Conservation (phyloP, 2,888 invertebrate genomes). For the Rhingia campestris region DNA sequence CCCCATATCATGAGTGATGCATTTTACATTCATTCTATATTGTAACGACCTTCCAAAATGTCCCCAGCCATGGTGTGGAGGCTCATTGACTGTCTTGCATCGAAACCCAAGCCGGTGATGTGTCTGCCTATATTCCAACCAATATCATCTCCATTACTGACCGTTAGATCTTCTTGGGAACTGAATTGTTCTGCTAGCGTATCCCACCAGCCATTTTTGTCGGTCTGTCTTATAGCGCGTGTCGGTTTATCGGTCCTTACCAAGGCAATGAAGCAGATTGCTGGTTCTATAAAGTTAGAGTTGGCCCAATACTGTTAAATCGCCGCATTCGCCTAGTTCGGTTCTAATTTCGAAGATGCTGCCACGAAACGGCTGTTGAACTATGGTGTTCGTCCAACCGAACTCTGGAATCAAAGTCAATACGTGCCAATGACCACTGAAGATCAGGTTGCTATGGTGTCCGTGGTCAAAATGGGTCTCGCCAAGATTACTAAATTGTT, state of each 20-base stretch:
- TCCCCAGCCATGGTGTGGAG: constrained; percentile 95
- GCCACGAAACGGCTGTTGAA: constrained; percentile 99
- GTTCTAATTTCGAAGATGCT: constrained; percentile 99
- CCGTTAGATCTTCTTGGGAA: constrained; percentile 99
- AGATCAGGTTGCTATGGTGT: constrained; percentile 99
- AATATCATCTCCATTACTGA: constrained; percentile 99
- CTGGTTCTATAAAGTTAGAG: constrained; percentile 99
- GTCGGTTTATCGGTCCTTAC: constrained; percentile 99
- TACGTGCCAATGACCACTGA: constrained; percentile 99
- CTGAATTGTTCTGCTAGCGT: constrained; percentile 99
- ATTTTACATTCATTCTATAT: constrained; percentile 99
- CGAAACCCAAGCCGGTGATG: constrained; percentile 99
- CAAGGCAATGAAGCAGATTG: constrained; percentile 99
- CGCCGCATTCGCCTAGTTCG: constrained; percentile 99
- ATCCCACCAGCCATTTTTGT: constrained; percentile 99
- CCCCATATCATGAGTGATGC: too few relatives aligned
- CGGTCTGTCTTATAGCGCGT: constrained; percentile 98
- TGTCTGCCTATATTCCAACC: constrained; percentile 99
- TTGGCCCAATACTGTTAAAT: constrained; percentile 99
- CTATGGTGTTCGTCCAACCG: constrained; percentile 98
- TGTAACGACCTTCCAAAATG: constrained; percentile 99
- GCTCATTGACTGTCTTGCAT: constrained; percentile 99
- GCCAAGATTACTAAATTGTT: constrained; percentile 83
- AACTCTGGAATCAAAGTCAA: constrained; percentile 99
- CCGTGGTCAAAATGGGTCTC: constrained; percentile 98